These are phyloP conservation scores for Corythaixoides concolor DNA, from an alignment of 2,113 vertebrate species.

Conservation along the genomic window DNA sequence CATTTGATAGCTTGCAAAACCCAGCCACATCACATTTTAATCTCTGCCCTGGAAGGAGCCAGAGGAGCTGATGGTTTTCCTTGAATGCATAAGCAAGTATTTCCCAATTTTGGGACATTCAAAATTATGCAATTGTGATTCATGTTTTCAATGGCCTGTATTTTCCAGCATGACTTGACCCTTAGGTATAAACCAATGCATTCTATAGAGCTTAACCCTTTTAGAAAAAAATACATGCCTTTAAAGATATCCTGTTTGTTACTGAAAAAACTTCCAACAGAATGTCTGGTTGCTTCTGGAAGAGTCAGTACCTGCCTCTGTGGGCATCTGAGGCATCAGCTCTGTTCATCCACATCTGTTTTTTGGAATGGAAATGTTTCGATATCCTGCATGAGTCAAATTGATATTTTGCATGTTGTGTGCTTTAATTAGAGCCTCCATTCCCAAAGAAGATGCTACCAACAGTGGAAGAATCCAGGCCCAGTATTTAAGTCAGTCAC, in stretches of 20 bases:
- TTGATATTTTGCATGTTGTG: not conserved
- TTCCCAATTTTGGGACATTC: not conserved
- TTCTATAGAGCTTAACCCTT: not conserved
- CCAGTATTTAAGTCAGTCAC: not conserved
- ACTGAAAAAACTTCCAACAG: not conserved
- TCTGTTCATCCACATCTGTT: not conserved
- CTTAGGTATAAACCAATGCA: not conserved
- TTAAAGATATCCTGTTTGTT: not conserved
- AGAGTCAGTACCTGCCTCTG: not conserved
- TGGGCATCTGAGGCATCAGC: not conserved
- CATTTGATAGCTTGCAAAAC: not conserved
- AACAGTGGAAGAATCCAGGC: not conserved
- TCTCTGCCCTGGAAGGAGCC: not conserved
- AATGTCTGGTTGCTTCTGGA: not conserved
- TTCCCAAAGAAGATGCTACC: not conserved
- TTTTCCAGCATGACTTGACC: not conserved
- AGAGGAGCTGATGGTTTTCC: not conserved
- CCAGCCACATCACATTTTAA: not conserved
- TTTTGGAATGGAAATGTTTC: not conserved
- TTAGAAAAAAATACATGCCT: not conserved
- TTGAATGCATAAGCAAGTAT: not conserved
- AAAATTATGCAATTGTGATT: not conserved
- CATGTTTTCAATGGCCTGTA: not conserved
- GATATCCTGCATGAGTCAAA: not conserved
- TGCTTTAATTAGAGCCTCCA: not conserved